phyloP scores from a whole-genome alignment of 2,113 vertebrate species.

The Nansenia antarctica region DNA sequence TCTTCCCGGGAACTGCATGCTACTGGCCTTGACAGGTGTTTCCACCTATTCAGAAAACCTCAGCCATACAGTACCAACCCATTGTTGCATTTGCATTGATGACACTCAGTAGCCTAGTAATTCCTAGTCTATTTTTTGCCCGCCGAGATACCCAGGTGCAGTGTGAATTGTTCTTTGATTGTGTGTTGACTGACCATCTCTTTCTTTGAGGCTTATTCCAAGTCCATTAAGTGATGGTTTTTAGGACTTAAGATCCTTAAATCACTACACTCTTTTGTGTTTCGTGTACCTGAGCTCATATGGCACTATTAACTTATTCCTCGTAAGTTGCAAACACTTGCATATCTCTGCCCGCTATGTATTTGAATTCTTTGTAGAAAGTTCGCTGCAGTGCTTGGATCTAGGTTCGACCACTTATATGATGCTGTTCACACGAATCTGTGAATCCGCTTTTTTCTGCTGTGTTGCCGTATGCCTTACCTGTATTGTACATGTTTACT shows the following conservation, averaged over 20 bases:
- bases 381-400: slow-evolving; percentile 39
- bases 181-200: too few relatives aligned
- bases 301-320: neutral
- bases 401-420: slow-evolving; percentile 56
- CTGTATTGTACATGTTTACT: slow-evolving; percentile 59
- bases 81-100: neutral
- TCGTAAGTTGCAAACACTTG: too few relatives aligned
- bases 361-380: slow-evolving; percentile 8
- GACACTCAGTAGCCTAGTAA: neutral
- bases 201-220: too few relatives aligned
- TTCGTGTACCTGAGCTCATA: neutral
- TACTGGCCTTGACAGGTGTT: neutral
- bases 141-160: too few relatives aligned
- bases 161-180: too few relatives aligned
- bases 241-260: too few relatives aligned
- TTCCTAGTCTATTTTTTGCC: too few relatives aligned
- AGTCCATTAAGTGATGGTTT: too few relatives aligned
- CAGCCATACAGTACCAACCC: neutral
- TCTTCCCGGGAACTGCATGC: neutral
- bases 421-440: slow-evolving; percentile 71
- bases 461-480: slow-evolving; percentile 78
- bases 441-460: slow-evolving; percentile 72
- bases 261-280: neutral
- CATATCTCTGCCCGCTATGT: neutral
- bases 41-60: neutral